Percentiles rank a stretch among this genome's conserved stretches.
These are phyloP conservation scores for Scopus umbretta DNA, from an alignment of 2,113 vertebrate species.

Conservation along the genomic window DNA sequence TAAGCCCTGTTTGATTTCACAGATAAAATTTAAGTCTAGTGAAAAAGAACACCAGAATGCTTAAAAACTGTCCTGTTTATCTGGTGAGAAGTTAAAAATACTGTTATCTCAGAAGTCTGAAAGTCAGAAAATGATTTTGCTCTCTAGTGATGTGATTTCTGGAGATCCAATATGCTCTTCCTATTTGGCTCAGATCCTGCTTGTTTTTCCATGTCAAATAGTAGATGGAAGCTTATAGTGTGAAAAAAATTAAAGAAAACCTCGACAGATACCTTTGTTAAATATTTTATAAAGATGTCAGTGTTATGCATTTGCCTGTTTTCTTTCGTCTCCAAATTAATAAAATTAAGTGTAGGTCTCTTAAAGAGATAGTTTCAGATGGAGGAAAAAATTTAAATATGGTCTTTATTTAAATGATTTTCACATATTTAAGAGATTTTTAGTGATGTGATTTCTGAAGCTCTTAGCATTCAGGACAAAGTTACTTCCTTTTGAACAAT, in stretches of 20 bases:
- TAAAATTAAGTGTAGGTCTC: conserved; percentile 25
- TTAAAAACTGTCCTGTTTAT: neutral
- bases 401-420: neutral
- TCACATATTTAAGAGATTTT: neutral
- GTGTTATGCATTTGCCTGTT: conserved; percentile 21
- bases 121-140: neutral
- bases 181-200: neutral
- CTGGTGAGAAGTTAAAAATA: neutral
- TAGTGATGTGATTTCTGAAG: neutral
- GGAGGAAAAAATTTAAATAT: neutral
- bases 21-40: neutral
- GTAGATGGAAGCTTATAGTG: neutral
- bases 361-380: conserved; percentile 1
- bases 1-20: neutral
- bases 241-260: conserved; percentile 1
- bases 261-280: conserved; percentile 56
- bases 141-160: neutral
- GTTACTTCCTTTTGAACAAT: neutral
- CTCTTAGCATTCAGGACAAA: neutral
- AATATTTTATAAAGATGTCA: conserved; percentile 69
- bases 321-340: conserved; percentile 53
- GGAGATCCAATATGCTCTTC: neutral
- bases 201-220: neutral
- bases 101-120: neutral
- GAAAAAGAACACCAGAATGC: neutral